A percentile compares a stretch with the other conserved stretches of the same genome.
phyloP scores from a whole-genome alignment of 2,113 vertebrate genomes.

The Halcyon malimbica region DNA sequence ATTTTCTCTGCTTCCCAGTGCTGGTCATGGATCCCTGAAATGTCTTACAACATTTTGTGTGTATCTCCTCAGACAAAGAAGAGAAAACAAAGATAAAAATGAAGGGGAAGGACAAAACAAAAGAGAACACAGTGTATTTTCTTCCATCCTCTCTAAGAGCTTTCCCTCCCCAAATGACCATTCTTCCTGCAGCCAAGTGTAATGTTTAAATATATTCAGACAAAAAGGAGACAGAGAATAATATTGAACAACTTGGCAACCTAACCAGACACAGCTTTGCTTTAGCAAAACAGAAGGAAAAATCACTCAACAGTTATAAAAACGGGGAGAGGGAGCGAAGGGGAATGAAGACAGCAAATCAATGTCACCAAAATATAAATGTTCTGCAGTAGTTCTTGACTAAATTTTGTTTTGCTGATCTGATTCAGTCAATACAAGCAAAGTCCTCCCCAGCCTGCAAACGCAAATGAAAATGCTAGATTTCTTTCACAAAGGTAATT shows the following conservation, averaged over 20 bases:
- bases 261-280: neutral
- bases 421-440: neutral
- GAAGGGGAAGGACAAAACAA: neutral
- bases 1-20: neutral
- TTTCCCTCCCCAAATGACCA: neutral
- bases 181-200: neutral
- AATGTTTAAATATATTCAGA: neutral
- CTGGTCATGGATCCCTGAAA: neutral
- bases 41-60: neutral
- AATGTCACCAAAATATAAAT: neutral
- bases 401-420: neutral
- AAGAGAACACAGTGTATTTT: neutral
- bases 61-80: neutral
- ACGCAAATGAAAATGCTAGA: neutral
- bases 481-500: neutral
- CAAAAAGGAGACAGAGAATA: neutral
- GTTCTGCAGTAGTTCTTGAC: neutral
- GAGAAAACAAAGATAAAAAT: neutral
- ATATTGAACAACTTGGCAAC: neutral
- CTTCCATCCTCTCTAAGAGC: neutral
- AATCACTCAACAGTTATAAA: neutral
- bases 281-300: neutral
- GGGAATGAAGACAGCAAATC: neutral
- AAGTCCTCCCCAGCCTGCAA: neutral
- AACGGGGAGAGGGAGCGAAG: neutral